Base-by-base conservation (phyloP, 1,140 invertebrate species). In the Zaprionus lachaisei region DNA sequence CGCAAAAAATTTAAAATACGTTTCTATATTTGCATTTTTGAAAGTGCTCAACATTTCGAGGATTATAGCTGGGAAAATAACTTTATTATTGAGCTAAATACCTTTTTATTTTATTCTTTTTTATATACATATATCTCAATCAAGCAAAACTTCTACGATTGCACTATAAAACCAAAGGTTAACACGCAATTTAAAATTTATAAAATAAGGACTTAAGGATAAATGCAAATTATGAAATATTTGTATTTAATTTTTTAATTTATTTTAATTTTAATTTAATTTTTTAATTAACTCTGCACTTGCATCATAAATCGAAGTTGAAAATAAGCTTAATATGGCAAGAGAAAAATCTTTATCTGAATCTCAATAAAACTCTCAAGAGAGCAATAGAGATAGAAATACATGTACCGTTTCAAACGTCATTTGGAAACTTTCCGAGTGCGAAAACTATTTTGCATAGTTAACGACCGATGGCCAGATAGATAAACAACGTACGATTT, bases 401-500 rank as follows among this genome's bases (percentile, higher is more conserved):
- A 17, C 6, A 17, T 47, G 1, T 47, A 17, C 41, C n/a, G n/a
- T 47, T 47, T 47, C n/a, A 17, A 17, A n/a, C 41, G 17, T 47
- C 7, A 26, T 56, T 55, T 15, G 12, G 5, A 55, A 55, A 62
- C 12, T 17, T 44, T 47, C 17, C 41, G n/a, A 41, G 34, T 26
- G 41, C 31, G 22, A 24, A 41, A 26, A 63, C 37, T 31, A 47
- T 14, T 17, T n/a, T 28, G 44, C 24, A 63, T 49, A 24, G 15
- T 5, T 63, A 63, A 44, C 20, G 47, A 51, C 12, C 17, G 9
- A 20, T 51, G 47, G 47, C 47, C 47, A 51, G 20, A 14, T 51
- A 51, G 11, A 22, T 51, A 47, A 47, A 47, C n/a, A 47, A 47
- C 41, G 17, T 51, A 51, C 47, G 20, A 51, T 51, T 24, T 24